Evolutionary conservation across 2,888 invertebrate species (phyloP).

Genomic region (Pegoplata infirma): DNA sequence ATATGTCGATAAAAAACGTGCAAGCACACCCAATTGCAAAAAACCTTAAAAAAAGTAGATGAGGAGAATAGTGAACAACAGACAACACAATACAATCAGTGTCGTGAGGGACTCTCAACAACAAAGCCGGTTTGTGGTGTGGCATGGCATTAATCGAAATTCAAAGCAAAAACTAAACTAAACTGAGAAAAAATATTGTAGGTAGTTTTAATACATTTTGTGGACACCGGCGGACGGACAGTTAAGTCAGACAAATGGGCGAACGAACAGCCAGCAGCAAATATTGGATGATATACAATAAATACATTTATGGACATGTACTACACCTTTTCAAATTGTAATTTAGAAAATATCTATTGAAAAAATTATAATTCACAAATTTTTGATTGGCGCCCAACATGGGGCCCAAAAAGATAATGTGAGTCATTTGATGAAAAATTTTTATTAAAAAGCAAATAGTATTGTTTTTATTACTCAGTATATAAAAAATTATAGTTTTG

Average conservation of each 20-base stretch:
- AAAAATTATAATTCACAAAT: too few relatives aligned
- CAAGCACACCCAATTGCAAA: too few relatives aligned
- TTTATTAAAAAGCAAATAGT: too few relatives aligned
- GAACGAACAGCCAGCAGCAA: neutral
- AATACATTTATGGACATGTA: slow-evolving; percentile 26
- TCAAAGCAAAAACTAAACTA: slow-evolving; percentile 50
- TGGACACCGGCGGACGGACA: slow-evolving; percentile 18
- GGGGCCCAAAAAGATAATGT: too few relatives aligned
- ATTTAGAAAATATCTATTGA: too few relatives aligned
- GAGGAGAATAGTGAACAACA: slow-evolving; percentile 33
- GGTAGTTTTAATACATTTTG: slow-evolving; percentile 44
- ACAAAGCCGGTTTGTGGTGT: slow-evolving; percentile 69
- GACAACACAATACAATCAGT: slow-evolving; percentile 41
- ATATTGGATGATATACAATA: slow-evolving; percentile 2
- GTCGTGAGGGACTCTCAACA: slow-evolving; percentile 50
- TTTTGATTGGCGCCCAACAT: too few relatives aligned
- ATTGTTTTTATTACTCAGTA: too few relatives aligned
- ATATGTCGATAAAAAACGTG: too few relatives aligned
- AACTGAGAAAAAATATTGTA: slow-evolving; percentile 38
- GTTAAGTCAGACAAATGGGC: neutral
- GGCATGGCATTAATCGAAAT: slow-evolving; percentile 68
- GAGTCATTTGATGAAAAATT: too few relatives aligned
- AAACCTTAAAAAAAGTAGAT: slow-evolving; percentile 10
- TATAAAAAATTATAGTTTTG: too few relatives aligned
- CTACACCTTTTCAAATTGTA: too few relatives aligned